Evolutionary conservation across 2,797 vertebrate genomes (phyloP).

Genomic region (Eulemur coronatus): DNA sequence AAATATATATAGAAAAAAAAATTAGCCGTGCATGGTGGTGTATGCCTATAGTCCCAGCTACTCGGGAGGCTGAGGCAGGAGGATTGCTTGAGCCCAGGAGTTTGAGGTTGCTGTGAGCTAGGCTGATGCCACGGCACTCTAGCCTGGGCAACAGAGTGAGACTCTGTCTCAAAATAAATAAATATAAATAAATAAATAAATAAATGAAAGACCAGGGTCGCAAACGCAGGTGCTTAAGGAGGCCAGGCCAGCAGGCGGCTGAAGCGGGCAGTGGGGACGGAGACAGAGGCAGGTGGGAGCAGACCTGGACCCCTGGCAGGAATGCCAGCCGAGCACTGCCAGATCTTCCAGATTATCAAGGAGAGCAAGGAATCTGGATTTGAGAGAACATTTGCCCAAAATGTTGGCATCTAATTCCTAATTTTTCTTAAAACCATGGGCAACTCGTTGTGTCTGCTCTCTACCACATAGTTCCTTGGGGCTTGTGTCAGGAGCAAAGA

Average conservation of each 20-base stretch:
- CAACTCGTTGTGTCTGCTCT: neutral
- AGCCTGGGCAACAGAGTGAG: too few relatives aligned
- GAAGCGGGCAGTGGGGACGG: neutral
- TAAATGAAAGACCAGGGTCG: neutral
- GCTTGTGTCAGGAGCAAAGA: neutral
- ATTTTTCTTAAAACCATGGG: neutral
- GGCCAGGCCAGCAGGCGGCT: neutral
- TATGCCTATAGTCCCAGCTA: too few relatives aligned
- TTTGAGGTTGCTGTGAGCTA: too few relatives aligned
- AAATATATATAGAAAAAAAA: too few relatives aligned
- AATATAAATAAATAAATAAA: too few relatives aligned
- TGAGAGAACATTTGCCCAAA: neutral
- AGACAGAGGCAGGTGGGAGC: neutral
- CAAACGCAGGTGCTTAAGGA: neutral
- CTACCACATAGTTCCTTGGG: neutral
- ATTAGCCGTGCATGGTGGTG: too few relatives aligned
- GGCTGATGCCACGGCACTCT: too few relatives aligned
- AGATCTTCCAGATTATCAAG: neutral
- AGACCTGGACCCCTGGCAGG: rapidly evolving
- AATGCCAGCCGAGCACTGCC: rapidly evolving
- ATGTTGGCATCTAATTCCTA: neutral
- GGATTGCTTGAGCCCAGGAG: too few relatives aligned
- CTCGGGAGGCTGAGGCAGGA: too few relatives aligned
- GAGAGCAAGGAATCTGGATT: neutral
- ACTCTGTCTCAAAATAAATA: too few relatives aligned